Base-by-base conservation (phyloP, 37 sponge, comb jelly and placozoan species). In the Ianthella basta region DNA sequence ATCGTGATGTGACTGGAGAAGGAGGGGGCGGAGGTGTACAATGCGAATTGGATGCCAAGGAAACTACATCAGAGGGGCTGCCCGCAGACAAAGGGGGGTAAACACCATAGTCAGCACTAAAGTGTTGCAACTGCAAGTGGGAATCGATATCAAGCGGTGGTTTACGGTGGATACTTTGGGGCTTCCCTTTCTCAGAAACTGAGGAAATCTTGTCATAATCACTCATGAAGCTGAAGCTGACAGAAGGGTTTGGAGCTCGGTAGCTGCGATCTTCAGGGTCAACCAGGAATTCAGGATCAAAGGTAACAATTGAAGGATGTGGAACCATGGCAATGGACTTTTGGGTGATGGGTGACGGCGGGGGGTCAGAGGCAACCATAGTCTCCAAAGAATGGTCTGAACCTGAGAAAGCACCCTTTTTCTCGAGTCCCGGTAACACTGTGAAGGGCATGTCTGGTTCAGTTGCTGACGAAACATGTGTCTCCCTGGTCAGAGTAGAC, bases 1-100 rank as follows among this genome's bases (percentile, higher is more conserved):
- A 75, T 12, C 78, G 78, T 2, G 40, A 36, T 19, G 78, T 75
- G 78, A 75, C 78, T 19, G 78, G 78, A 36, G 54, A 53, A 44
- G 78, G 78, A 24, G 78, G 78, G 16, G 78, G 78, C 25, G 78
- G 78, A 25, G 78, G 78, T 8, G 78, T 75, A 41, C 78, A 75
- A 44, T 75, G 78, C 12, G 78, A 75, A 44, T 75, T 75, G 44
- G 78, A 75, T 24, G 54, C 78, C 54, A 75, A n/a, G 4, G 78
- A 75, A 39, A 75, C 37, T 44, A 75, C 78, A 39, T 75, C 78
- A 19, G 78, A 40, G 1, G 44, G 78, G 32, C 6, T 25, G 20
- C 29, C 32, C 20, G 10, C 72, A 70, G 72, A 29, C 3, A 29
- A 5, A 19, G 23, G 25, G 25, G 68, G 68, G 8, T 37, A 40